Base-by-base conservation (phyloP, 2,797 vertebrate species). In the Siniperca undulata region DNA sequence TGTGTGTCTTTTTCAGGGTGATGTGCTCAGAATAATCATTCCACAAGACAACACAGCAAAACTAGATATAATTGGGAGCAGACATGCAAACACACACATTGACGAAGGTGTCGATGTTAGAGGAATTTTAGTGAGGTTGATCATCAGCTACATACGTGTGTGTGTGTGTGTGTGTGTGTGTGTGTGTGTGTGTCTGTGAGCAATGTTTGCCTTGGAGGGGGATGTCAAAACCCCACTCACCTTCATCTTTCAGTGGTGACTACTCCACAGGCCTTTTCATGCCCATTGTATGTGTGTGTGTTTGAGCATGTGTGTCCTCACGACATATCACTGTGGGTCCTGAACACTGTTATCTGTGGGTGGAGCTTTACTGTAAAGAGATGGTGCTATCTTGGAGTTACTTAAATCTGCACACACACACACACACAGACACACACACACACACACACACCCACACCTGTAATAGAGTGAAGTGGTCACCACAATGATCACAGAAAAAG, bases 61-160 rank as follows among this genome's bases (percentile, higher is more conserved):
- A 80, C 70, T 40, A 27, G 44, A 86, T 83, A 85, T 90, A 91
- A 89, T 87, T 89, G 77, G 86, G 52, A 48, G 5, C 59, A 59
- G 5, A 65, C 24, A 74, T 30, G 14, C 65, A 82, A 16, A 60
- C 48, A 44, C 56, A 70, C 77, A 53, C 36, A 58, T 16, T 50
- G 30, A 40, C 9, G 7, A 53, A 36, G 50, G 27, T 27, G 20
- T 53, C 2, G 0, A n/a, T 67, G 34, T 48, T 14, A 5, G 19
- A 34, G 19, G n/a, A 27, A 22, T 13, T 61, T 58, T 42, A 20
- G 16, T 67, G 24, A 59, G 20, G 53, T 67, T 60, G 20, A 67
- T 50, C 9, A 59, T 60, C n/a, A 50, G 30, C 62, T 42, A 38
- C 19, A 6, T 34, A 48, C 19, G 3, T 62, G 46, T 78, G 14